Base-by-base conservation (phyloP, 2,888 invertebrate species). In the Exephanes ischioxanthus region DNA sequence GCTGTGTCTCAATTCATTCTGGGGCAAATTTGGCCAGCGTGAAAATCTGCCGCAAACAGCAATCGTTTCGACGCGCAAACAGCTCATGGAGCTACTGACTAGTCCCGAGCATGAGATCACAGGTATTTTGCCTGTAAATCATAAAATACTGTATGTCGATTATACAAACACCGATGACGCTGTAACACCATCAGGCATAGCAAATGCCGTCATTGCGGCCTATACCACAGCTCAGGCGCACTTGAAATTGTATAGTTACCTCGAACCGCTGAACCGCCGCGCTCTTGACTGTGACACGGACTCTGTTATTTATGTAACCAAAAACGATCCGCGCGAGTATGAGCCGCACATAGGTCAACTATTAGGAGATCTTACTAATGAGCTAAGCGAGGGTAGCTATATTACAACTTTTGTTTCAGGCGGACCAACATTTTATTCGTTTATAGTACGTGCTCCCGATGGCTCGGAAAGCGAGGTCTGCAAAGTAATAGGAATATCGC, bases 211-310 rank as follows among this genome's bases (percentile, higher is more conserved):
- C 41, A 41, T 41, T 9, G 41, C 41, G 3, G 41, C 41, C 11
- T 11, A 41, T 41, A 41, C 41, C 41, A 41, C 41, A 11, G 41
- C 41, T 41, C 11, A 9, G 4, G 7, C 9, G 1, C 41, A 9
- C 11, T 41, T 41, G 41, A 90, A 92, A 75, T 84, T 94, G 1
- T 93, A 93, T 78, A 67, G 80, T 6, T 90, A 91, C 26, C 80
- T 94, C 9, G 90, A 94, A 14, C 80, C 66, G n/a, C 83, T 94
- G 4, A 90, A 86, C 5, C 75, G 87, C 45, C 67, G 91, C 16
- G 91, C 91, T 11, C 75, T 94, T 11, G 94, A 94, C 85, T 92
- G 86, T 70, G 93, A 94, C 68, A 94, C 94, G 0, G 93, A 94
- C 80, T 90, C 90, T 1, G 88, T 93, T 4, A 91, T 94, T 53